Evolutionary conservation across 2,888 invertebrate genomes (phyloP), one percentile per base, ranked within the genome.

Genomic region (Rhingia rostrata): DNA sequence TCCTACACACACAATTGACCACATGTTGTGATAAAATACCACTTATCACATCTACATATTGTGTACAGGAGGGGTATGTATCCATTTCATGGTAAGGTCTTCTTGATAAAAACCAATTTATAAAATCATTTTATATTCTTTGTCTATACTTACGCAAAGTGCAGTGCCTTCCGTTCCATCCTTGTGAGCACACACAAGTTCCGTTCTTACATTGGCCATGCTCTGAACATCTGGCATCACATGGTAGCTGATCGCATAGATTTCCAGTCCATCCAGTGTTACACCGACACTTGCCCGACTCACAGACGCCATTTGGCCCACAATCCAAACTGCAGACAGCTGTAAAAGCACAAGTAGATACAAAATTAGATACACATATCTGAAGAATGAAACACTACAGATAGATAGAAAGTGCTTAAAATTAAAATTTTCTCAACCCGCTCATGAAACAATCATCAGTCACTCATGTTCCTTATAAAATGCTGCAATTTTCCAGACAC

Each of bases 131-230:
- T 49, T 5, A 49, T 30, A 49, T 49, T 10, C 7, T 32, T 22
- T 22, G 22, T 22, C 22, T 22, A 30, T 88, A 94, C 96, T 96
- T 94, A 99, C 99, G 97, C 89, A 99, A 92, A 79, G 98, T 98
- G 93, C 99, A 99, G 91, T 99, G 98, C 88, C 96, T 95, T 87
- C 99, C 99, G 91, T 99, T 99, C 99, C 99, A 99, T 86, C 99
- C 99, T 91, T 97, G 96, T 67, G 97, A 96, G 91, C 99, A 99
- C 70, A 98, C 96, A 91, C 99, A 99, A 61, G 98, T 98, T 81
- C 99, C 99, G 92, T 99, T 99, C 90, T 96, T 96, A 92, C 99
- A 99, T 90, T 97, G 97, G 22, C 99, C 99, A 90, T 99, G 98
- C 88, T 97, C 96, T 69, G 96, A 95, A 92, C 99, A 99, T 83